Evolutionary conservation across 2,888 invertebrate genomes (phyloP).

Genomic region (Drosophila basisetae): DNA sequence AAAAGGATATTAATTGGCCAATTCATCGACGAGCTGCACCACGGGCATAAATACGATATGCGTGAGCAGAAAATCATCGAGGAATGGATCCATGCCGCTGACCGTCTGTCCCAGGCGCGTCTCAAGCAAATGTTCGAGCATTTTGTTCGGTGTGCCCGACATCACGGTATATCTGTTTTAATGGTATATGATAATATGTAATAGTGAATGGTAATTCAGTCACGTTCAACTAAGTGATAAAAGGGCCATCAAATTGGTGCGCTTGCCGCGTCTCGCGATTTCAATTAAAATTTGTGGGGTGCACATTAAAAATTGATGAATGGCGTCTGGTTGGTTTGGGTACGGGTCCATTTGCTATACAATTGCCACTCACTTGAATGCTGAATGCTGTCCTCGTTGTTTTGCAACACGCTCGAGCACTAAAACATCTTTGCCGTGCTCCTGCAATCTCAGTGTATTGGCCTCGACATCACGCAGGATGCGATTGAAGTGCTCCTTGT

Average conservation of each 20-base stretch:
- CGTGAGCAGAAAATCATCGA: constrained; percentile 93
- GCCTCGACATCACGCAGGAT: constrained; percentile 93
- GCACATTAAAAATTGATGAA: constrained; percentile 16
- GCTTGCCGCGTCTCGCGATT: constrained; percentile 23
- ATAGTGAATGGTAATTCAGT: constrained; percentile 27
- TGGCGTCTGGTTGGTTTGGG: background rate
- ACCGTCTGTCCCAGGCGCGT: constrained; percentile 89
- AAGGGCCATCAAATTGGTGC: constrained; percentile 29
- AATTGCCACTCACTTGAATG: constrained; percentile 87
- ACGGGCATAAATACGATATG: constrained; percentile 93
- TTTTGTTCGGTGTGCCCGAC: constrained; percentile 94
- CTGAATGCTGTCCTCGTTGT: constrained; percentile 86
- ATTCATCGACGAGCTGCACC: constrained; percentile 90
- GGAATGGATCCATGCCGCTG: constrained; percentile 89
- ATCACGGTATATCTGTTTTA: constrained; percentile 91
- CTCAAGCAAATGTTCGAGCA: constrained; percentile 93
- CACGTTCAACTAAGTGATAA: constrained; percentile 36
- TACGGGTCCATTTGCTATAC: background rate
- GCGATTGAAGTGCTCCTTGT: constrained; percentile 94
- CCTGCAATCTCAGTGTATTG: constrained; percentile 93
- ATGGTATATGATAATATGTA: background rate
- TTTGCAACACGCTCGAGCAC: constrained; percentile 91
- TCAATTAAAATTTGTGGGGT: constrained; percentile 44
- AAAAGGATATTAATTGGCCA: constrained; percentile 92
- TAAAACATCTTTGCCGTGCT: constrained; percentile 93